A percentile compares a stretch with the other conserved stretches of the same genome.
Conservation (phyloP, 2,888 invertebrate species). For the Caenorhabditis imperialis region DNA sequence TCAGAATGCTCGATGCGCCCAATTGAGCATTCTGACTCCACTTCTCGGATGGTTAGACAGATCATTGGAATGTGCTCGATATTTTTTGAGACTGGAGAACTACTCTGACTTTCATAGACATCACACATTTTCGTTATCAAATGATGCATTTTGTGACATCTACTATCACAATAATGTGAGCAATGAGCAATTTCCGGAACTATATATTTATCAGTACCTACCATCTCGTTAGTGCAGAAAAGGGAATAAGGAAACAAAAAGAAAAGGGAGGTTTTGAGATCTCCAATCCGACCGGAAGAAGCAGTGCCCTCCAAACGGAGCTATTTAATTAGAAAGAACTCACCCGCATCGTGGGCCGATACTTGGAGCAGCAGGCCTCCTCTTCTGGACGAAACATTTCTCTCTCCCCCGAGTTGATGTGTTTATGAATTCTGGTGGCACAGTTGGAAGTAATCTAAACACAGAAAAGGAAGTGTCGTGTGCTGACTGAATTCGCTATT, state of each 20-base stretch:
- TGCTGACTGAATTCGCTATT: slow-evolving; percentile 36
- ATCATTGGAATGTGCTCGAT: too few relatives aligned
- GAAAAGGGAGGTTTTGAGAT: slow-evolving; percentile 11
- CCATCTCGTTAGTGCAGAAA: slow-evolving; percentile 14
- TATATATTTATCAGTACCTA: background rate
- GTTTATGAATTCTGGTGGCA: slow-evolving; percentile 9
- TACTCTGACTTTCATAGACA: too few relatives aligned
- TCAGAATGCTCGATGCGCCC: too few relatives aligned
- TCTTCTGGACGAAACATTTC: slow-evolving; percentile 54
- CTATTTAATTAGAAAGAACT: slow-evolving; percentile 34
- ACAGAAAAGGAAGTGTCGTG: slow-evolving; percentile 34
- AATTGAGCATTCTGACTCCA: too few relatives aligned
- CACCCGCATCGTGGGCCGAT: slow-evolving; percentile 60
- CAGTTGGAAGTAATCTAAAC: slow-evolving; percentile 25
- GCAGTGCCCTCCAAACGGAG: too few relatives aligned
- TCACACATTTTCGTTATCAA: too few relatives aligned
- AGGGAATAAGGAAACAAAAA: background rate
- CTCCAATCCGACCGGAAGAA: slow-evolving; percentile 41
- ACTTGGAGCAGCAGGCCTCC: slow-evolving; percentile 46
- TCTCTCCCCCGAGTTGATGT: background rate
- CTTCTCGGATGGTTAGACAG: too few relatives aligned
- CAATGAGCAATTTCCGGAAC: too few relatives aligned
- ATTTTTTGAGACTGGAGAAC: too few relatives aligned
- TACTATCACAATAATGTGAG: too few relatives aligned
- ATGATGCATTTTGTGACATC: too few relatives aligned